These are phyloP conservation scores for Dendrocincla fuliginosa DNA, from an alignment of 2,797 vertebrate species.

Conservation along the genomic window DNA sequence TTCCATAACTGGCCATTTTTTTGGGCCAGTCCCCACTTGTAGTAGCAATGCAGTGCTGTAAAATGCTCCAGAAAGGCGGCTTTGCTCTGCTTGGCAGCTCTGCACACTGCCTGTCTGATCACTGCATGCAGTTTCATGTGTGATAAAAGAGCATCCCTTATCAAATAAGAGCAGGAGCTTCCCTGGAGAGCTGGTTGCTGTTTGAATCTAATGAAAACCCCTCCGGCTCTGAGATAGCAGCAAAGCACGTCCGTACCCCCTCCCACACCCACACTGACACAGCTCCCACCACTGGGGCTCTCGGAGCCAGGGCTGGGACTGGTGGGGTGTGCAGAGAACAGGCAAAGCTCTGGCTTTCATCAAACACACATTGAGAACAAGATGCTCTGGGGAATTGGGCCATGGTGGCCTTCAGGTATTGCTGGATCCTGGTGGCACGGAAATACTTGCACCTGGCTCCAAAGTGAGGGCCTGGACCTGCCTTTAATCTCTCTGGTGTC, in stretches of 20 bases:
- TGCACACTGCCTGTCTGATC: constrained; percentile 49
- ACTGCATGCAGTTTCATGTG: constrained; percentile 63
- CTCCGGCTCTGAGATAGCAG: constrained; percentile 8
- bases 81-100: neutral
- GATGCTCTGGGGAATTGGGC: neutral
- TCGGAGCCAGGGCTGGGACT: neutral
- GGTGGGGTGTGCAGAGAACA: rapidly evolving
- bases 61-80: neutral
- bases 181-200: constrained; percentile 69
- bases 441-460: neutral
- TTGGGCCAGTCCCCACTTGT: neutral
- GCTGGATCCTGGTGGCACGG: neutral
- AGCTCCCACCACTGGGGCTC: neutral
- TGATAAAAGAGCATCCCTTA: constrained; percentile 73
- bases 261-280: neutral
- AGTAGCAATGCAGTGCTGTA: neutral
- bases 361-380: neutral
- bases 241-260: neutral
- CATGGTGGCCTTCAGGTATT: neutral
- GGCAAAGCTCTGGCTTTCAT: neutral
- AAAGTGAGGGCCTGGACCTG: neutral
- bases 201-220: constrained; percentile 61
- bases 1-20: neutral
- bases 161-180: constrained; percentile 72
- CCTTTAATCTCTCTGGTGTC: neutral